phyloP scores from a whole-genome alignment of 1,140 invertebrate genomes.

The Drosophila subobscura region DNA sequence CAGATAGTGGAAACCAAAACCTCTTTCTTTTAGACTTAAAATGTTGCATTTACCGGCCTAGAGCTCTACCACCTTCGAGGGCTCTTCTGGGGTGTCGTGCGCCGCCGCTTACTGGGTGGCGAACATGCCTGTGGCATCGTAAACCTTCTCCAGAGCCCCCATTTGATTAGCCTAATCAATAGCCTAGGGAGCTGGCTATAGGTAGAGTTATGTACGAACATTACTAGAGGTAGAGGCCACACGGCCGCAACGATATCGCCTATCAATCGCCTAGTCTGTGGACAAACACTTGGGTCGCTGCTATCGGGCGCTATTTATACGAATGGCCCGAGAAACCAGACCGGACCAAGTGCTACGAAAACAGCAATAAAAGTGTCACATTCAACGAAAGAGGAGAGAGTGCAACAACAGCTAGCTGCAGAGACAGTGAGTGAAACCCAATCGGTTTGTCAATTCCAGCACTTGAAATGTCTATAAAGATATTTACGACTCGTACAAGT shows the following conservation, averaged over 20 bases:
- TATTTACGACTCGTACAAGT: too few species aligned
- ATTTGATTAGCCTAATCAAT: slow-evolving; percentile 66
- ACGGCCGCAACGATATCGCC: slow-evolving; percentile 23
- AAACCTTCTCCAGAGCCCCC: slow-evolving; percentile 16
- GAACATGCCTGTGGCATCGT: neutral
- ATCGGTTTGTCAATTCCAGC: slow-evolving; percentile 22
- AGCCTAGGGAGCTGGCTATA: slow-evolving; percentile 18
- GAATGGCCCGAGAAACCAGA: slow-evolving; percentile 30
- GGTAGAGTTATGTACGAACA: slow-evolving; percentile 39
- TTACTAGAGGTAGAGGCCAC: slow-evolving; percentile 20
- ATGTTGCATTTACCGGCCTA: slow-evolving; percentile 17
- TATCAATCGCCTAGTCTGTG: slow-evolving; percentile 54
- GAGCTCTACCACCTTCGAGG: neutral
- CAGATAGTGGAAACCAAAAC: slow-evolving; percentile 31
- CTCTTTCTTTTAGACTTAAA: slow-evolving; percentile 23
- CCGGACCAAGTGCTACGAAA: slow-evolving; percentile 66
- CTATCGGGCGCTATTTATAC: slow-evolving; percentile 47
- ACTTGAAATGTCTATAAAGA: slow-evolving; percentile 4
- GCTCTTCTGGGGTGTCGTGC: slow-evolving; percentile 29
- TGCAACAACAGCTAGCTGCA: neutral
- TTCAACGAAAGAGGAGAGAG: slow-evolving; percentile 10
- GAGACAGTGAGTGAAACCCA: slow-evolving; percentile 15
- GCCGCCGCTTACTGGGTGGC: slow-evolving; percentile 41
- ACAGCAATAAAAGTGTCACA: slow-evolving; percentile 49
- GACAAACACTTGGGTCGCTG: slow-evolving; percentile 34